A percentile compares a stretch with the other conserved stretches of the same genome.
phyloP scores from a whole-genome alignment of 2,797 vertebrate species.

The Vireo griseus region DNA sequence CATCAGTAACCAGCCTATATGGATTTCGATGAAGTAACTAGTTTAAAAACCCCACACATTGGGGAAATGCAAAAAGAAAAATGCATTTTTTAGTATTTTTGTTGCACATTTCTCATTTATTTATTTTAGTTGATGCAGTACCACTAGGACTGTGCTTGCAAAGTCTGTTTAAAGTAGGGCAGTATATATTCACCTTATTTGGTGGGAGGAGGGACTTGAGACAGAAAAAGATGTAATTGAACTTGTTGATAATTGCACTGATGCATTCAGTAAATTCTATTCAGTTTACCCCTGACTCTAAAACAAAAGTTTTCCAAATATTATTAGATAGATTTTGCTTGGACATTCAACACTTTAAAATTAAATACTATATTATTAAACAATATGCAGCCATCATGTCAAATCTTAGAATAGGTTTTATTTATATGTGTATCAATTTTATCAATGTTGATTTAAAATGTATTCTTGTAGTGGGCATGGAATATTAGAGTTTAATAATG shows the following conservation, averaged over 20 bases:
- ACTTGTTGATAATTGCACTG: not conserved
- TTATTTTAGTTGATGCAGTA: not conserved
- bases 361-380: not conserved
- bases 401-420: not conserved
- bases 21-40: not conserved
- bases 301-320: not conserved
- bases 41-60: not conserved
- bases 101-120: not conserved
- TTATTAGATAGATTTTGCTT: not conserved
- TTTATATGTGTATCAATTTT: not conserved
- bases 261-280: not conserved
- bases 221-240: not conserved
- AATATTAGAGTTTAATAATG: not conserved
- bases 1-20: not conserved
- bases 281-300: not conserved
- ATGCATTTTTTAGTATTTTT: not conserved
- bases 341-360: not conserved
- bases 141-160: not conserved
- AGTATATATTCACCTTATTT: not conserved
- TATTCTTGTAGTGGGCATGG: not conserved
- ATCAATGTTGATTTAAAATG: not conserved
- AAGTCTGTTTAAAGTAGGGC: not conserved
- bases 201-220: accelerated
- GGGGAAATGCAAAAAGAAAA: not conserved
- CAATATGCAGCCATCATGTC: not conserved